Evolutionary conservation across 2,888 invertebrate genomes (phyloP), one percentile per base, ranked within the genome.

Genomic region (Pollenia amentaria): DNA sequence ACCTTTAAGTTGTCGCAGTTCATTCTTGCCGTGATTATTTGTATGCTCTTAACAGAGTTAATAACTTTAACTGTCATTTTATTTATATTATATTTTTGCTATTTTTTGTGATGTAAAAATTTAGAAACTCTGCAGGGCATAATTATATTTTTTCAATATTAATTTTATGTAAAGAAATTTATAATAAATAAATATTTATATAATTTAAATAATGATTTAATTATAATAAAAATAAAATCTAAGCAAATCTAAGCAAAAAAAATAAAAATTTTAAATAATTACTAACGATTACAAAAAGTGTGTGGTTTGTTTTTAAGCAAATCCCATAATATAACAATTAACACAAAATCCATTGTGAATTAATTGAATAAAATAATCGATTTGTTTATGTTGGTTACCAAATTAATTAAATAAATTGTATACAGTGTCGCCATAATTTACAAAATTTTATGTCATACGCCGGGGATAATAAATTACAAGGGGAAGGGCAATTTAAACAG

Each of bases 151-250:
- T 7, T 29, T 29, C 29, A 29, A 29, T 29, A 6, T 29, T 48
- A n/a, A 48, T 48, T n/a, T n/a, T 6, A n/a, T 48, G 6, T n/a
- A 44, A 44, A 44, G 0, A 1, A 44, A 44, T 3, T 44, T 38
- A 60, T 1, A 12, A 6, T 40, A 62, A 40, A 38, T 16, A 40
- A 62, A 62, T 62, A 62, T 62, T 62, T 62, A 62, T 16, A 62
- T 62, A 62, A 62, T 62, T 62, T 14, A 40, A 62, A 62, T 62
- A 62, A 40, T 62, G 60, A 62, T 62, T 62, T 62, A 62, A 62
- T 62, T 62, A 62, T 62, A 62, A 62, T 16, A 3, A 44, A 11
- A 4, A 40, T 9, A n/a, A 9, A n/a, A 29, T 62, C 10, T 10
- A 11, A 11, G 44, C 9, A 11, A 12, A 42, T 60, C 38, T 60